phyloP scores from a whole-genome alignment of 1,140 invertebrate species.

The Rhyzopertha dominica region DNA sequence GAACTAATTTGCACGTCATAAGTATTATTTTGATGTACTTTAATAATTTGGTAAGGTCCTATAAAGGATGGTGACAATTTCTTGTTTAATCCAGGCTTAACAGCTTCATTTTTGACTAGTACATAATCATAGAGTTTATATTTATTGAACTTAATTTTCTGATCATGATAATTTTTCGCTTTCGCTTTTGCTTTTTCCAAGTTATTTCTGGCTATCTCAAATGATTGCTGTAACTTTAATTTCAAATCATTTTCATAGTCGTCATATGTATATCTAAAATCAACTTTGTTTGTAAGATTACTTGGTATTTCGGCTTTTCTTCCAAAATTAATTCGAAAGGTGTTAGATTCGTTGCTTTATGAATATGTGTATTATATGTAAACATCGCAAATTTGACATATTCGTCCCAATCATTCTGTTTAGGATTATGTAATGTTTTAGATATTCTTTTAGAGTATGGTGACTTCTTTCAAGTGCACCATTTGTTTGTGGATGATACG shows the following conservation, averaged over 20 bases:
- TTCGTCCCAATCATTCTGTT: conserved; percentile 43
- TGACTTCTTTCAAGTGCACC: conserved; percentile 42
- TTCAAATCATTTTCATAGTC: conserved; percentile 25
- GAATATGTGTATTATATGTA: conserved; percentile 39
- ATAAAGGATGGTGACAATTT: conserved; percentile 13
- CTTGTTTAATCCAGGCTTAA: conserved; percentile 11
- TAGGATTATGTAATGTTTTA: conserved; percentile 41
- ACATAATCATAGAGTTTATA: conserved; percentile 27
- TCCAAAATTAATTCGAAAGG: conserved; percentile 36
- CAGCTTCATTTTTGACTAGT: conserved; percentile 12
- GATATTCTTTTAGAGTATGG: conserved; percentile 42
- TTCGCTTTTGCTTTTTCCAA: conserved; percentile 24
- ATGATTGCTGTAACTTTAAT: conserved; percentile 27
- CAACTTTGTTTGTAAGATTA: conserved; percentile 12
- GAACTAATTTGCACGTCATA: conserved; percentile 7
- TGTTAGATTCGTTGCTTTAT: conserved; percentile 29
- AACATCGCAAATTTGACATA: conserved; percentile 42
- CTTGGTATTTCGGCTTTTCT: conserved; percentile 11
- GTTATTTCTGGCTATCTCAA: conserved; percentile 30
- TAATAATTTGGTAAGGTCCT: conserved; percentile 15
- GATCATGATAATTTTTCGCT: conserved; percentile 30
- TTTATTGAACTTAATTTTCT: conserved; percentile 15
- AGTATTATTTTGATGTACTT: conserved; percentile 11
- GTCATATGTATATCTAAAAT: conserved; percentile 29
- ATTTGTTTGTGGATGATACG: conserved; percentile 38